phyloP scores from a whole-genome alignment of 2,113 vertebrate genomes.

The Rhinopomastus cyanomelas region DNA sequence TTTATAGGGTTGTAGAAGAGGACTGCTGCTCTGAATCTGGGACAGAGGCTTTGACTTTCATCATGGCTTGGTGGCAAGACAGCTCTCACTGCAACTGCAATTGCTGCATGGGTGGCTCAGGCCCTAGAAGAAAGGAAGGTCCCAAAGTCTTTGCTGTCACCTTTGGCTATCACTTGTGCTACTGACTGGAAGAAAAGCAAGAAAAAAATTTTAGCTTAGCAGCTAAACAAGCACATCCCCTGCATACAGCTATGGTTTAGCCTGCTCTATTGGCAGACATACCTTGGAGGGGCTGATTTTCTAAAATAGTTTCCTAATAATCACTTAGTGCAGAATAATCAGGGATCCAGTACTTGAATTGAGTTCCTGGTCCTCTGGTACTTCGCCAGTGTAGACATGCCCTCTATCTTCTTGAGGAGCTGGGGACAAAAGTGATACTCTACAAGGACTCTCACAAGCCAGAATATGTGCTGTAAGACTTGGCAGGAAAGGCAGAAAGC shows the following conservation, averaged over 20 bases:
- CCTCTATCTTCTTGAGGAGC: not conserved
- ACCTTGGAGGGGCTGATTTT: not conserved
- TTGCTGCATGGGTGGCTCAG: not conserved
- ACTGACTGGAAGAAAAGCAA: not conserved
- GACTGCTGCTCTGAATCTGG: not conserved
- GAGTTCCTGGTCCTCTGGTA: not conserved
- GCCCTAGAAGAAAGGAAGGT: not conserved
- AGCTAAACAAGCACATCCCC: not conserved
- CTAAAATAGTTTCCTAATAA: not conserved
- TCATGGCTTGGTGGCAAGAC: not conserved
- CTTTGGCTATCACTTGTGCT: not conserved
- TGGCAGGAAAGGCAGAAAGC: not conserved
- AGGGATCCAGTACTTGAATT: not conserved
- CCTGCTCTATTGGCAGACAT: not conserved
- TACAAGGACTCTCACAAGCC: not conserved
- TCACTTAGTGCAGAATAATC: not conserved
- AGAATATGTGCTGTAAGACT: not conserved
- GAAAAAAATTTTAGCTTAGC: not conserved
- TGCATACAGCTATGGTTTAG: not conserved
- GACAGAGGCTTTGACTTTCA: not conserved
- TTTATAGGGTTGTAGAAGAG: not conserved
- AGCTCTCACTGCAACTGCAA: not conserved
- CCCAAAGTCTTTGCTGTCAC: not conserved
- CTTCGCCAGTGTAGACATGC: not conserved
- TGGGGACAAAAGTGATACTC: not conserved